Conservation (phyloP, 1,140 invertebrate genomes). For the Drosophila elegans region DNA sequence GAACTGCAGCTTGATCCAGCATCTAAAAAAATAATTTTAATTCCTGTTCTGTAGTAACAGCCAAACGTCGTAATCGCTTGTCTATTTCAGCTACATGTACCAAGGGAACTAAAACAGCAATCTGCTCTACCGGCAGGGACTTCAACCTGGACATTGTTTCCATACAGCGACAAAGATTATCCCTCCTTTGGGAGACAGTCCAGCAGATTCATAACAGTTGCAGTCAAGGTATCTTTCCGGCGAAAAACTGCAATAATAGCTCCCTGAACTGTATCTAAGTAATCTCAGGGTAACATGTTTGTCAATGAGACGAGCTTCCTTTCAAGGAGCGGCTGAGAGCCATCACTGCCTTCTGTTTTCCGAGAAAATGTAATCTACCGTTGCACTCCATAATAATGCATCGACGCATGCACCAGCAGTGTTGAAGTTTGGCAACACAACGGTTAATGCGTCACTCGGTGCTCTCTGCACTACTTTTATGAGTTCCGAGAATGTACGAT, state of each 20-base stretch:
- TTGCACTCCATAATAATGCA: too few species aligned
- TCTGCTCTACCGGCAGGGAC: slow-evolving; percentile 1
- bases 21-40: too few species aligned
- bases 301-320: not conserved
- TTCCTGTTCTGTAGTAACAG: too few species aligned
- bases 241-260: not conserved
- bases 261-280: not conserved
- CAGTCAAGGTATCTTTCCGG: not conserved
- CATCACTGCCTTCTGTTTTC: not conserved
- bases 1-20: too few species aligned
- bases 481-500: too few species aligned
- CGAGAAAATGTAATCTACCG: too few species aligned
- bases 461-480: too few species aligned
- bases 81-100: not conserved
- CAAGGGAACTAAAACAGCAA: slow-evolving; percentile 2
- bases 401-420: too few species aligned
- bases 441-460: too few species aligned
- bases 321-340: not conserved
- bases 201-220: slow-evolving; percentile 1
- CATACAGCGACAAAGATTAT: too few species aligned
- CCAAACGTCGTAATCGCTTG: too few species aligned
- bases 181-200: not conserved
- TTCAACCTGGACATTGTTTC: not conserved
- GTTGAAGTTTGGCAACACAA: too few species aligned
- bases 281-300: not conserved